Conservation (phyloP, 2,113 vertebrate species). For the Geococcyx californianus region DNA sequence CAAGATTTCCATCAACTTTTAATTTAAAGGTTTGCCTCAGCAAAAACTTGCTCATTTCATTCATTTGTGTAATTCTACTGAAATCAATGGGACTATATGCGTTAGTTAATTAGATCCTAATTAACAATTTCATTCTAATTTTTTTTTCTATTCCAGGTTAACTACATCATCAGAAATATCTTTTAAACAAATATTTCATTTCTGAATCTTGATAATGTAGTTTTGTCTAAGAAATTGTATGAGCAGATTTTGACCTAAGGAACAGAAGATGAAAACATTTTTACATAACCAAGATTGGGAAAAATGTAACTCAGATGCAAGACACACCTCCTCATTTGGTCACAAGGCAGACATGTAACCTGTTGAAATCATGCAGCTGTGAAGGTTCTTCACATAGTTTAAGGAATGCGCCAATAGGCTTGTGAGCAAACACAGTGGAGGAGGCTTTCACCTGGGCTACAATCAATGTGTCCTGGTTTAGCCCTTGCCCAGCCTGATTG, state of each 20-base stretch:
- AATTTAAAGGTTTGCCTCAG: neutral
- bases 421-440: accelerated
- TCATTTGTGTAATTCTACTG: neutral
- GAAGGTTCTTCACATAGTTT: neutral
- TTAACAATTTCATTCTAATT: neutral
- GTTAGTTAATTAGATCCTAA: neutral
- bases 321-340: neutral
- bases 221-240: neutral
- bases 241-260: neutral
- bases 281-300: neutral
- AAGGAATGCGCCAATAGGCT: neutral
- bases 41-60: constrained; percentile 1
- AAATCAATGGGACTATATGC: neutral
- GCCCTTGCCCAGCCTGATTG: too few species aligned
- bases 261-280: neutral
- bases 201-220: neutral
- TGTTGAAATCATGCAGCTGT: neutral
- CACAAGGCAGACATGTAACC: neutral
- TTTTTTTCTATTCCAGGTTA: neutral
- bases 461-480: neutral
- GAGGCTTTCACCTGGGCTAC: neutral
- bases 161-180: neutral
- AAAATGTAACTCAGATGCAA: neutral
- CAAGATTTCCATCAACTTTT: neutral
- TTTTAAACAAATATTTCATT: neutral